A percentile compares a stretch with the other conserved stretches of the same genome.
phyloP scores from a whole-genome alignment of 1,140 invertebrate species.

The Orius laevigatus region DNA sequence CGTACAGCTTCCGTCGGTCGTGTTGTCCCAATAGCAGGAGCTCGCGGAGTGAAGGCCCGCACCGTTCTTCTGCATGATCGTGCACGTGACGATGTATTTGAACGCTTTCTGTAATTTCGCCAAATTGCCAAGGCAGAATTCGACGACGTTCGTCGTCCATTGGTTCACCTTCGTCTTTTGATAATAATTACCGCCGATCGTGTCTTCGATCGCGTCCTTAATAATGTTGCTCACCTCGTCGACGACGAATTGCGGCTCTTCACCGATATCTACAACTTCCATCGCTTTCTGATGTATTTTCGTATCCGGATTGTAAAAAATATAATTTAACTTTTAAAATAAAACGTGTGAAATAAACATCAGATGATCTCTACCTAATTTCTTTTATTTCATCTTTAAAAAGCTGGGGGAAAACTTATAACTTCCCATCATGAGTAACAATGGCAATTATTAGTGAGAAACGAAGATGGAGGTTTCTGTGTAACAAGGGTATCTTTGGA shows the following conservation, averaged over 20 bases:
- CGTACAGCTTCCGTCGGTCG: constrained; percentile 89
- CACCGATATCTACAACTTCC: no score
- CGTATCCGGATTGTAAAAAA: no score
- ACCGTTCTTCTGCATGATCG: constrained; percentile 97
- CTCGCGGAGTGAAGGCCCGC: constrained; percentile 91
- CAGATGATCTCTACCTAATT: no score
- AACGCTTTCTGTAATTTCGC: constrained; percentile 93
- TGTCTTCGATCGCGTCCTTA: constrained; percentile 93
- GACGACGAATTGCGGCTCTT: constrained; percentile 81
- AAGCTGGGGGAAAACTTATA: no score
- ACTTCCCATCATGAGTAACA: no score
- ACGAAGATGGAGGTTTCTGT: no score
- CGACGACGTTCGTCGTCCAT: constrained; percentile 91
- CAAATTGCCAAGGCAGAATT: constrained; percentile 76
- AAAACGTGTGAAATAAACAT: no score
- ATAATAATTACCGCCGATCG: constrained; percentile 89
- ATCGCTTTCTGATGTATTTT: no score
- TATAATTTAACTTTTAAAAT: no score
- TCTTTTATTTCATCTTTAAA: no score
- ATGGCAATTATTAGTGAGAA: no score
- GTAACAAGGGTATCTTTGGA: no score
- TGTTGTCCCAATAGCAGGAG: constrained; percentile 94
- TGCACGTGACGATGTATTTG: constrained; percentile 96
- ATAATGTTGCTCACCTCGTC: constrained; percentile 98
- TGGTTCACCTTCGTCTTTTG: constrained; percentile 93